Conservation (phyloP, 2,888 invertebrate genomes). For the Microplitis manilae region DNA sequence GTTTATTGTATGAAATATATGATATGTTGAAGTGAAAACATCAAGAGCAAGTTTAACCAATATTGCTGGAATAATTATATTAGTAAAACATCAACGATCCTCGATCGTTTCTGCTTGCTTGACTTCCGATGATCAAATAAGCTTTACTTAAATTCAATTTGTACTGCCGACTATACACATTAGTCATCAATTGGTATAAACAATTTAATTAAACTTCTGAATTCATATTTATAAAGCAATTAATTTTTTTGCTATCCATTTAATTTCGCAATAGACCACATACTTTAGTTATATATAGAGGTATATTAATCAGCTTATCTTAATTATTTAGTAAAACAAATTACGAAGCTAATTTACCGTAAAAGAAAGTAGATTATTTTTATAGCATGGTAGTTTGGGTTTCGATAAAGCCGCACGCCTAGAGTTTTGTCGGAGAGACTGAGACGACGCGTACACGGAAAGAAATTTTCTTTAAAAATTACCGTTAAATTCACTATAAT, state of each 20-base stretch:
- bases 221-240: neutral
- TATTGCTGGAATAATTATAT: conserved; percentile 3
- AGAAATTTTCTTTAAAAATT: too few relatives aligned
- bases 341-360: neutral
- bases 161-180: neutral
- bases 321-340: conserved; percentile 16
- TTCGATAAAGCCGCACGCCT: conserved; percentile 45
- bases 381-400: conserved; percentile 4
- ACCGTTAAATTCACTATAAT: too few relatives aligned
- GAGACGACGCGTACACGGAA: neutral
- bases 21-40: neutral
- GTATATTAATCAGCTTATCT: conserved; percentile 1
- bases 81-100: neutral
- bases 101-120: neutral
- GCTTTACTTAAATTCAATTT: neutral
- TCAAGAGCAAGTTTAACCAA: conserved; percentile 4
- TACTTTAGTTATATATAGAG: neutral
- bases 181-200: neutral
- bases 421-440: conserved; percentile 38
- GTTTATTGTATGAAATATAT: neutral
- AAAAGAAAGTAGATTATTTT: conserved; percentile 14
- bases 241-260: too few relatives aligned
- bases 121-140: neutral
- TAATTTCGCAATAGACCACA: too few relatives aligned
- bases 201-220: neutral